Conservation (phyloP, 2,113 vertebrate species). For the Caranx melampygus region DNA sequence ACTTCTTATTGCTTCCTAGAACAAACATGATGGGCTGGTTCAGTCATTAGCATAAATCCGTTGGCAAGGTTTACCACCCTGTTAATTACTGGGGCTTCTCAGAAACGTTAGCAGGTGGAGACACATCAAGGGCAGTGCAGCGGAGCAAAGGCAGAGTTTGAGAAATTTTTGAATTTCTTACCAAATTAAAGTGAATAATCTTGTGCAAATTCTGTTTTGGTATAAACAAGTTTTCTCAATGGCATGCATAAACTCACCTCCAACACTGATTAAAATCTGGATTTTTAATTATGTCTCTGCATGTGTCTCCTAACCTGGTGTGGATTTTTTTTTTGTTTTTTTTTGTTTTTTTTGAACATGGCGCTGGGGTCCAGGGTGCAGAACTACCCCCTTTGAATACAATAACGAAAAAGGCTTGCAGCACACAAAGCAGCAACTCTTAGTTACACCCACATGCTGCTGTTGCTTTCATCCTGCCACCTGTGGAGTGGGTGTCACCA, state of each 20-base stretch:
- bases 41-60: slow-evolving; percentile 57
- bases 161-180: slow-evolving; percentile 34
- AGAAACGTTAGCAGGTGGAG: slow-evolving; percentile 48
- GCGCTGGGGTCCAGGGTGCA: slow-evolving; percentile 30
- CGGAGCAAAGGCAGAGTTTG: slow-evolving; percentile 26
- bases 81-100: slow-evolving; percentile 55
- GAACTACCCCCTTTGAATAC: slow-evolving; percentile 24
- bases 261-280: slow-evolving; percentile 21
- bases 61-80: slow-evolving; percentile 59
- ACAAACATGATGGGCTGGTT: slow-evolving; percentile 32
- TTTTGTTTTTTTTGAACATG: neutral
- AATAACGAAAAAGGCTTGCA: slow-evolving; percentile 33
- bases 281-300: slow-evolving; percentile 26
- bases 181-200: slow-evolving; percentile 45
- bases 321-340: neutral
- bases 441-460: slow-evolving; percentile 76
- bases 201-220: slow-evolving; percentile 36
- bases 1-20: slow-evolving; percentile 11
- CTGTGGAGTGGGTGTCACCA: slow-evolving; percentile 79
- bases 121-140: slow-evolving; percentile 59
- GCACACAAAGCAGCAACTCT: slow-evolving; percentile 55
- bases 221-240: slow-evolving; percentile 27
- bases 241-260: slow-evolving; percentile 31
- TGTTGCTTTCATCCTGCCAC: slow-evolving; percentile 76
- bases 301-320: slow-evolving; percentile 10